Conservation (phyloP, 1,140 invertebrate species). For the Drosophila melanica region DNA sequence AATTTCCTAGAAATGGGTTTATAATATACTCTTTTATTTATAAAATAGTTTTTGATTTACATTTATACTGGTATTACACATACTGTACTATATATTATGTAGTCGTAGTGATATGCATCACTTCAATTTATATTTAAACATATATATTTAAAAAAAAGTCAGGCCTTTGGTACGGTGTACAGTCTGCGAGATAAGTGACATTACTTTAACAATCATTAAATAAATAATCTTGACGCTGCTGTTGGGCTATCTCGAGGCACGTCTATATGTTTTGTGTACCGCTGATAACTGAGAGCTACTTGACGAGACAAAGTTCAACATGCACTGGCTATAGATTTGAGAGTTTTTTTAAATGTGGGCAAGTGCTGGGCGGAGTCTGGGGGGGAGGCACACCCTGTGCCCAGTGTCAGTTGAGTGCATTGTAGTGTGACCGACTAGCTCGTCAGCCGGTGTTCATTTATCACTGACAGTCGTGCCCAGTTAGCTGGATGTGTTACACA, state of each 20-base stretch:
- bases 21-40: background rate
- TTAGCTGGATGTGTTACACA: conserved; percentile 49
- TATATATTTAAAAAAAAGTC: background rate
- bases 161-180: conserved; percentile 6
- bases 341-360: conserved; percentile 1
- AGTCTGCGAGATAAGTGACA: conserved; percentile 10
- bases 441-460: conserved; percentile 61
- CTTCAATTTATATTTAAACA: background rate
- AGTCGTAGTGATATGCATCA: too few relatives aligned
- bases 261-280: conserved; percentile 8
- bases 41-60: too few relatives aligned
- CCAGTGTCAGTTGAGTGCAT: conserved; percentile 36
- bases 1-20: background rate
- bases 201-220: conserved; percentile 15
- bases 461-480: conserved; percentile 66
- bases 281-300: conserved; percentile 30
- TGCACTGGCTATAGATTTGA: conserved; percentile 3
- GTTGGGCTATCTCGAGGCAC: conserved; percentile 13
- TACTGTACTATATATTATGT: too few relatives aligned
- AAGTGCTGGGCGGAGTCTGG: background rate
- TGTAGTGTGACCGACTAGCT: conserved; percentile 44
- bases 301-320: conserved; percentile 21
- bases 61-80: too few relatives aligned
- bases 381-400: background rate
- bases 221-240: conserved; percentile 24